A percentile compares a stretch with the other conserved stretches of the same genome.
Conservation (phyloP, 2,797 vertebrate species). For the Thaleichthys pacificus region DNA sequence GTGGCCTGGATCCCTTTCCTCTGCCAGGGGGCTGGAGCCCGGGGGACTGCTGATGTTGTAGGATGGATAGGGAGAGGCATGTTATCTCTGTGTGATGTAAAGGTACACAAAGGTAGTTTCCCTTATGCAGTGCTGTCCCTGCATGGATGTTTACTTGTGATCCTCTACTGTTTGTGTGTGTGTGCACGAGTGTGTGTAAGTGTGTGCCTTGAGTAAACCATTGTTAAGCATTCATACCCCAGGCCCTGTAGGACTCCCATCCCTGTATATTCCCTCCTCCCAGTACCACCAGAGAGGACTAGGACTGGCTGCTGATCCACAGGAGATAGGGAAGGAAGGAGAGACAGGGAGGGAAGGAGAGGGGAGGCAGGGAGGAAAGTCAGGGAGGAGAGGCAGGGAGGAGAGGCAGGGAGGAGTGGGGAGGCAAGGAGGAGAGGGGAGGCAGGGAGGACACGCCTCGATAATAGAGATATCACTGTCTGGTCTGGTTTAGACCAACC, state of each 20-base stretch:
- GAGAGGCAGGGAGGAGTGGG: too few species aligned
- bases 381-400: too few species aligned
- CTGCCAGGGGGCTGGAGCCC: background rate
- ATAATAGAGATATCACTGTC: background rate
- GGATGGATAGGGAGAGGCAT: background rate
- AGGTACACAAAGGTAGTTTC: slow-evolving; percentile 12
- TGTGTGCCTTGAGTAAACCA: slow-evolving; percentile 7
- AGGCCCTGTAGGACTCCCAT: background rate
- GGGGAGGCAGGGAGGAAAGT: too few species aligned
- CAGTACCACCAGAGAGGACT: background rate
- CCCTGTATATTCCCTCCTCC: background rate
- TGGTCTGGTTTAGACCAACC: background rate
- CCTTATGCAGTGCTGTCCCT: slow-evolving; percentile 11
- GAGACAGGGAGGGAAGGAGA: too few species aligned
- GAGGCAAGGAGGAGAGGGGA: too few species aligned
- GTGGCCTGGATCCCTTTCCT: background rate
- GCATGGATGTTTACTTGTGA: slow-evolving; percentile 20
- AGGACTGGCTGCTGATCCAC: background rate
- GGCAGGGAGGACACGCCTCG: background rate
- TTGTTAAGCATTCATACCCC: background rate
- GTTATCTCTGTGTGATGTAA: slow-evolving; percentile 5
- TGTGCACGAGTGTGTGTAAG: slow-evolving; percentile 8
- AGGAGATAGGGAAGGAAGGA: too few species aligned
- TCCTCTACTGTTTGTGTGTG: background rate
- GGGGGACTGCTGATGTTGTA: slow-evolving; percentile 12